Percentiles rank a stretch among this genome's conserved stretches.
Evolutionary conservation across 2,113 vertebrate species (phyloP).

Genomic region (Gracilinanus agilis): DNA sequence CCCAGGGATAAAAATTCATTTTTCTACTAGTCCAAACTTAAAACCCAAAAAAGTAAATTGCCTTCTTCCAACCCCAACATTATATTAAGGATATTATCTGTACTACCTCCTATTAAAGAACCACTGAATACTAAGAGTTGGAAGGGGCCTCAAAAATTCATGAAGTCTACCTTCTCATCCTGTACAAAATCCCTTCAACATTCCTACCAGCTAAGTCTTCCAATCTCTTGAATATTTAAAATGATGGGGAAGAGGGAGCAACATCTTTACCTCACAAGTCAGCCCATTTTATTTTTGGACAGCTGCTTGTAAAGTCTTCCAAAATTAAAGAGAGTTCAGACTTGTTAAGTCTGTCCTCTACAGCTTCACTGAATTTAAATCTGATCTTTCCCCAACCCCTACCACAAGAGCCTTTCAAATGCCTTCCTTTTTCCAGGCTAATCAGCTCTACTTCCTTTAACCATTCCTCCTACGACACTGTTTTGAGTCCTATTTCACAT

Average conservation of each 20-base stretch:
- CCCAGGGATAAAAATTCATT: slow-evolving; percentile 22
- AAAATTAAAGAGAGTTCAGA: not conserved
- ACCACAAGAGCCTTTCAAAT: not conserved
- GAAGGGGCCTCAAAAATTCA: not conserved
- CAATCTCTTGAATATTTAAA: not conserved
- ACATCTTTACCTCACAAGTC: not conserved
- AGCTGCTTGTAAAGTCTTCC: not conserved
- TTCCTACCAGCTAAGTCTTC: not conserved
- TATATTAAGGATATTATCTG: not conserved
- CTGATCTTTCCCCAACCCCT: not conserved
- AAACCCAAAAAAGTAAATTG: slow-evolving; percentile 16
- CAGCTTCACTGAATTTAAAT: not conserved
- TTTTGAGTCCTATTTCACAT: not conserved
- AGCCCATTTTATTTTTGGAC: not conserved
- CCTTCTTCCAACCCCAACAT: not conserved
- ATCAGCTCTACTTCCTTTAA: not conserved
- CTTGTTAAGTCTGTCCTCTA: not conserved
- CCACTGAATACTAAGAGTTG: not conserved
- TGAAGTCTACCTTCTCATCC: not conserved
- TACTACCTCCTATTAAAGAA: not conserved
- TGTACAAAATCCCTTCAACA: not conserved
- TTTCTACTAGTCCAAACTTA: not conserved
- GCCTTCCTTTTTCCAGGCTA: not conserved
- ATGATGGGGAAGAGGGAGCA: not conserved
- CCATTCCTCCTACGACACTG: not conserved